Evolutionary conservation across 2,113 vertebrate species (phyloP).

Genomic region (Tragelaphus strepsiceros): DNA sequence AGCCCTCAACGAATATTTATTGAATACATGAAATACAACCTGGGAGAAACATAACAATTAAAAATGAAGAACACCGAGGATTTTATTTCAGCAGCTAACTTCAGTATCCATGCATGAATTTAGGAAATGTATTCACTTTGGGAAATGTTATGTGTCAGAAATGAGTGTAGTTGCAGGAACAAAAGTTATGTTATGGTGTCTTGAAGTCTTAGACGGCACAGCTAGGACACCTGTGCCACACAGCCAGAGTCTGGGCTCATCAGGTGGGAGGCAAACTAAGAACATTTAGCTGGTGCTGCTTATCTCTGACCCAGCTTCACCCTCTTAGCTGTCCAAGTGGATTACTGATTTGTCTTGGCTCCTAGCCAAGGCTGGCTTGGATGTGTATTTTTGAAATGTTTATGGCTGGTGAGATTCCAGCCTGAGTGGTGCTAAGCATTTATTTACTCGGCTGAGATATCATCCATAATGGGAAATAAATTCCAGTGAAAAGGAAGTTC

Average conservation of each 20-base stretch:
- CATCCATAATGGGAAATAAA: background rate
- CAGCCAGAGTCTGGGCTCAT: background rate
- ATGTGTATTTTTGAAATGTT: slow-evolving; percentile 29
- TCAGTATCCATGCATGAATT: background rate
- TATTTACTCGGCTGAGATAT: background rate
- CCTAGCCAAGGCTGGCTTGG: slow-evolving; percentile 16
- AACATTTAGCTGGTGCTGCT: background rate
- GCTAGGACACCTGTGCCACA: background rate
- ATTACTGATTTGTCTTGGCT: slow-evolving; percentile 49
- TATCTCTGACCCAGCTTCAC: slow-evolving; percentile 52
- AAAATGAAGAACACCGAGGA: background rate
- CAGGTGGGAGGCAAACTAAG: background rate
- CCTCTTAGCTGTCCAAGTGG: slow-evolving; percentile 45
- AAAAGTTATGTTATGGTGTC: background rate
- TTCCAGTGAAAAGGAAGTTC: background rate
- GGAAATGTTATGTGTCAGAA: background rate
- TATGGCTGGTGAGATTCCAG: background rate
- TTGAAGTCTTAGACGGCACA: background rate
- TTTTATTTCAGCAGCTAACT: slow-evolving; percentile 15
- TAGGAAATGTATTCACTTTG: background rate
- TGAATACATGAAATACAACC: slow-evolving; percentile 13
- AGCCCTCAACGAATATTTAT: background rate
- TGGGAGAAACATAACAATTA: background rate
- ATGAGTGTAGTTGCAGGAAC: background rate
- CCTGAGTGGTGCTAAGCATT: background rate